Base-by-base conservation (phyloP, 1,140 invertebrate genomes). In the Lepidurus apus region DNA sequence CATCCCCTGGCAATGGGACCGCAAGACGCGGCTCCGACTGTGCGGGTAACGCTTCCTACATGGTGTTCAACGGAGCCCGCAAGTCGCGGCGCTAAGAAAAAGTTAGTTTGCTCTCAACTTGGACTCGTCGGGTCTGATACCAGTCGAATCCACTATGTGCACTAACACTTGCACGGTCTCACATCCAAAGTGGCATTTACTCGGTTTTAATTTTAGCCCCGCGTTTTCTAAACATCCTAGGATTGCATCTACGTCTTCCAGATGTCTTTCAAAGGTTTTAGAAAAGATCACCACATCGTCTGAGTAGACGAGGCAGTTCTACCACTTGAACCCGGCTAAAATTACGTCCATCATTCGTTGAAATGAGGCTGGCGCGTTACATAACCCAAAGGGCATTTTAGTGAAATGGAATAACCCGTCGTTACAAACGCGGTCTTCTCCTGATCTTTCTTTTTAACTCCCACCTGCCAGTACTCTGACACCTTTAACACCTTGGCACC, bases 401-500 rank as follows among this genome's bases (percentile, higher is more conserved):
- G 24, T 24, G 21, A 79, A 81, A 73, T 82, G 76, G 45, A 44
- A 83, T 17, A 82, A 80, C 4, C 81, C 81, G 13, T 82, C 78
- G 83, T 85, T n/a, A 81, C 81, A 74, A 89, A 88, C 0, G 86
- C 87, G 0, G 87, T 89, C 83, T 88, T 88, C 8, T 83, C 80
- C 8, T 81, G 83, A 74, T 83, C 83, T 0, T 79, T 53, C 42
- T 80, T 73, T 7, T 85, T 81, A 9, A 88, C 74, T 8, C 77
- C 77, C 8, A 88, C 80, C 81, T 88, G 87, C 81, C 83, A 84
- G 81, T 86, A 88, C 1, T 87, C 87, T 24, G 82, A 83, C 0
- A 75, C 80, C 13, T 81, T 80, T 73, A 87, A 87, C 44, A 79
- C 82, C 4, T 80, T 79, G 17, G 78, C 79, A 0, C 83, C 84